Base-by-base conservation (phyloP, 23 tunicate species). In the Oikopleura dioica region DNA sequence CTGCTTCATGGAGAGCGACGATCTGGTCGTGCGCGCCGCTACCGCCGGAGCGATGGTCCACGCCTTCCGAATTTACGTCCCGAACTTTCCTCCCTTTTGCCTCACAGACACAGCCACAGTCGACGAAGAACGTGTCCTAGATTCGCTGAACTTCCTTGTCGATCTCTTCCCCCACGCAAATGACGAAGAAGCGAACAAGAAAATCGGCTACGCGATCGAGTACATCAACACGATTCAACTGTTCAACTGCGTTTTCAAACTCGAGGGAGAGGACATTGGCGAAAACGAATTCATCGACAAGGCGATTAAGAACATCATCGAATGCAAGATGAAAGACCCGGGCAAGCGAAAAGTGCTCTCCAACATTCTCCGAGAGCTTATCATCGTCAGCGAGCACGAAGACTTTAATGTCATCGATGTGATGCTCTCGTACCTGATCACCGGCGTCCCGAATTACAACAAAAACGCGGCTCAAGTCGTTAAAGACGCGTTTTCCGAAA, bases 221-320 rank as follows among this genome's bases (percentile, higher is more conserved):
- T 63, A 63, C 33, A 63, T 63, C 72, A 31, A 23, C 16, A 31
- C 16, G 72, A 2, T 63, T 2, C 4, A 63, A 63, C 75, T 72
- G 44, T 82, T 82, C 76, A 59, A 75, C 16, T 69, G 78, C 37
- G 76, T 37, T 35, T 72, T 50, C 55, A 79, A 69, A 36, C 36
- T 77, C 77, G 36, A 36, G 0, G 78, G 31, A 1, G 51, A 58
- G 76, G 76, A 76, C n/a, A 1, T 81, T 76, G 33, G 1, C 1
- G 68, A n/a, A n/a, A n/a, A n/a, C n/a, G n/a, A n/a, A n/a, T n/a
- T n/a, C n/a, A n/a, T n/a, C n/a, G n/a, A n/a, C n/a, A n/a, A n/a
- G n/a, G n/a, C n/a, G n/a, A n/a, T n/a, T n/a, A n/a, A n/a, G n/a
- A n/a, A n/a, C n/a, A n/a, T n/a, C n/a, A n/a, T n/a, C n/a, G n/a